These are phyloP conservation scores for Drosophila novamexicana DNA, from an alignment of 1,140 invertebrate species.

Conservation along the genomic window DNA sequence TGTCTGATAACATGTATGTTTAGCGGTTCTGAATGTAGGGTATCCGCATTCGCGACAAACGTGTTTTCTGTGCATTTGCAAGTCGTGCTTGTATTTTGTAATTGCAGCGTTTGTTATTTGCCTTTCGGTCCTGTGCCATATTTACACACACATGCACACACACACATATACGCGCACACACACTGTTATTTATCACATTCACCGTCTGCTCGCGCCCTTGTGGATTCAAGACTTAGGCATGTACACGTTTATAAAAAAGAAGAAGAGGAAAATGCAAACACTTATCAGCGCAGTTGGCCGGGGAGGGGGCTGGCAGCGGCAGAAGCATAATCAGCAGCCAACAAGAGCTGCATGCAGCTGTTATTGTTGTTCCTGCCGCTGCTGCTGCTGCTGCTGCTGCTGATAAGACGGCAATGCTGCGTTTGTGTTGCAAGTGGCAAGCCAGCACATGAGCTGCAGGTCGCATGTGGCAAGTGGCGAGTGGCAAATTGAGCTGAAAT, in stretches of 20 bases:
- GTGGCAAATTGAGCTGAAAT: constrained; percentile 7
- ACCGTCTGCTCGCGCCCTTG: constrained; percentile 2
- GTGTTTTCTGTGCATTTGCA: constrained; percentile 20
- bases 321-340: constrained; percentile 50
- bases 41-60: not conserved
- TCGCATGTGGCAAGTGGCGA: constrained; percentile 9
- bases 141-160: constrained; percentile 13
- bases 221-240: constrained; percentile 10
- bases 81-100: constrained; percentile 30
- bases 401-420: constrained; percentile 30
- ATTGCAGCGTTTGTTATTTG: constrained; percentile 36
- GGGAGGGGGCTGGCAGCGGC: constrained; percentile 3
- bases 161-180: constrained; percentile 19
- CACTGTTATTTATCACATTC: constrained; percentile 30
- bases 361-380: constrained; percentile 7
- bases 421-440: not conserved
- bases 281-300: constrained; percentile 53
- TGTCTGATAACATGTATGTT: too few relatives aligned
- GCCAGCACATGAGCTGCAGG: constrained; percentile 8
- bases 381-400: constrained; percentile 8
- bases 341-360: constrained; percentile 21
- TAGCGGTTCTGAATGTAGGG: not conserved
- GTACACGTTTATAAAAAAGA: constrained; percentile 30
- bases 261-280: constrained; percentile 55
- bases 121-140: constrained; percentile 28